A percentile compares a stretch with the other conserved stretches of the same genome.
Conservation (phyloP, 2,888 invertebrate species). For the Mythimna ferrago region DNA sequence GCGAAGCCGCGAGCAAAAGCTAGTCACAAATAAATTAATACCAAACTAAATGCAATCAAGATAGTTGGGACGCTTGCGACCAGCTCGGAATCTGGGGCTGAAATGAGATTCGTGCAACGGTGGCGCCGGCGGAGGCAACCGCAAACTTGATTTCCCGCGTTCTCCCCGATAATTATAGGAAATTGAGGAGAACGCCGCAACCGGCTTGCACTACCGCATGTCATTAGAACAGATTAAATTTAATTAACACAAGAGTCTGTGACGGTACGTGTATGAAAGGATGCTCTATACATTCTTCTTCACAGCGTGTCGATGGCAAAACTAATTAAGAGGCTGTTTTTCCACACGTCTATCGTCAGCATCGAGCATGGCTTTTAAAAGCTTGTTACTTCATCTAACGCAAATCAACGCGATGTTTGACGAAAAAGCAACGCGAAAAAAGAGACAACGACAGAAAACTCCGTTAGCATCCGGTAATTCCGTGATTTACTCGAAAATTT, state of each 20-base stretch:
- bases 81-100: conserved; percentile 46
- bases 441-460: too few relatives aligned
- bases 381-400: too few relatives aligned
- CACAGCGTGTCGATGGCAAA: too few relatives aligned
- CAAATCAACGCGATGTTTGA: too few relatives aligned
- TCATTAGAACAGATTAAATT: conserved; percentile 58
- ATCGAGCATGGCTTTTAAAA: too few relatives aligned
- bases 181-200: conserved; percentile 54
- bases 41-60: conserved; percentile 29
- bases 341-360: too few relatives aligned
- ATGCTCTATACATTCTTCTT: neutral
- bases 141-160: conserved; percentile 66
- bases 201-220: conserved; percentile 40
- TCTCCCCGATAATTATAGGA: conserved; percentile 64
- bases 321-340: too few relatives aligned
- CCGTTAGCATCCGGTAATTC: too few relatives aligned
- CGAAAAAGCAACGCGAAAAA: too few relatives aligned
- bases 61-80: conserved; percentile 23
- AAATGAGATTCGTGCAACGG: conserved; percentile 65
- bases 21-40: neutral
- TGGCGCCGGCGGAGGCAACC: conserved; percentile 57
- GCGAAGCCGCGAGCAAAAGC: too few relatives aligned
- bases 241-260: conserved; percentile 45
- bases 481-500: too few relatives aligned
- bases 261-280: conserved; percentile 5